Conservation (phyloP, 2,888 invertebrate genomes). For the Dromius quadrimaculatus region DNA sequence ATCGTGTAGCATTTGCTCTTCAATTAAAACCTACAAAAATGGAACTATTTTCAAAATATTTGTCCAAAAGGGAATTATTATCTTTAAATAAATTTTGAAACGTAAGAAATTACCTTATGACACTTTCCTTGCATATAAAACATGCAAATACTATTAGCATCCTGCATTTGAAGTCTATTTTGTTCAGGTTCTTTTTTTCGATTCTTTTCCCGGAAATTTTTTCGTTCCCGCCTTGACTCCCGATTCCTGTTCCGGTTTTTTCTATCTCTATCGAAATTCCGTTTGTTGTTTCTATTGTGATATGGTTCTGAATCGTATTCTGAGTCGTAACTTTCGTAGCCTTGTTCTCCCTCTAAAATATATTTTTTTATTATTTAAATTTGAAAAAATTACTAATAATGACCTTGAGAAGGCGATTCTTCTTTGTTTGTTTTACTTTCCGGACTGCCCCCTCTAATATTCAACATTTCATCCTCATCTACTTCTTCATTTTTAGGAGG, state of each 20-base stretch:
- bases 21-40: too few species aligned
- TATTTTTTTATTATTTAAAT: slow-evolving; percentile 3
- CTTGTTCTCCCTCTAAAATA: slow-evolving; percentile 53
- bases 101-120: slow-evolving; percentile 75
- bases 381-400: slow-evolving; percentile 10
- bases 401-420: slow-evolving; percentile 57
- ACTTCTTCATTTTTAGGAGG: slow-evolving; percentile 68
- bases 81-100: too few species aligned
- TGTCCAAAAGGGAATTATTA: too few species aligned
- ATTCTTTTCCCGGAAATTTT: slow-evolving; percentile 65
- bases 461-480: slow-evolving; percentile 85
- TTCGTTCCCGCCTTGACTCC: slow-evolving; percentile 64
- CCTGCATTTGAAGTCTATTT: slow-evolving; percentile 69
- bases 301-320: slow-evolving; percentile 65
- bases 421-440: slow-evolving; percentile 58
- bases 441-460: slow-evolving; percentile 83
- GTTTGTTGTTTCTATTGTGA: slow-evolving; percentile 54
- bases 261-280: slow-evolving; percentile 65
- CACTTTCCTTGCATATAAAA: slow-evolving; percentile 93
- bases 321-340: slow-evolving; percentile 71
- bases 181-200: slow-evolving; percentile 69
- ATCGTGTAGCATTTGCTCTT: too few species aligned
- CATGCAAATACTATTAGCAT: slow-evolving; percentile 81
- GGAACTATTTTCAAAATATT: too few species aligned
- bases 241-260: slow-evolving; percentile 66